Evolutionary conservation across 2,888 invertebrate species (phyloP).

Genomic region (Anticlea derivata): DNA sequence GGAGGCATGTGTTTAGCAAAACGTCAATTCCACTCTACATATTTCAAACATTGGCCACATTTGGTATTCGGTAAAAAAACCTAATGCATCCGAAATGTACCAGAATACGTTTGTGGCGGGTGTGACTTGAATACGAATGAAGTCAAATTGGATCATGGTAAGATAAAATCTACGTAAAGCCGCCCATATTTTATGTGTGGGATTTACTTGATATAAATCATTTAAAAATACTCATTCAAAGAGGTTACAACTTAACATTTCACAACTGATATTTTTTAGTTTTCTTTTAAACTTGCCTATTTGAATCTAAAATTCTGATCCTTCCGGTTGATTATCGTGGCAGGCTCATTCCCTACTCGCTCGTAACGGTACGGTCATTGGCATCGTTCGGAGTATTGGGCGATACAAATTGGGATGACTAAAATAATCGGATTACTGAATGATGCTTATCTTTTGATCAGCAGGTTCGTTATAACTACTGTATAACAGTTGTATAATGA

Average conservation of each 20-base stretch:
- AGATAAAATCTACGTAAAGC: conserved; percentile 62
- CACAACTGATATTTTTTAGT: no score
- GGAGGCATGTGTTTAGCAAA: conserved; percentile 28
- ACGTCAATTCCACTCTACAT: conserved; percentile 38
- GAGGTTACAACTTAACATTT: no score
- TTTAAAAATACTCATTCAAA: background rate
- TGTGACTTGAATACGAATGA: conserved; percentile 78
- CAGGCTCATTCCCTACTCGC: background rate
- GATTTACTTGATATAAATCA: conserved; percentile 23
- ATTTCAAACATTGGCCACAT: conserved; percentile 40
- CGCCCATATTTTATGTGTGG: conserved; percentile 38
- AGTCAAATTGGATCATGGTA: conserved; percentile 72
- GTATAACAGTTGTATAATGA: no score
- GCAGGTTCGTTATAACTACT: no score
- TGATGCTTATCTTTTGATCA: no score
- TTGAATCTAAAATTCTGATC: background rate
- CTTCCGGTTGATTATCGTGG: background rate
- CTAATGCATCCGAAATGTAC: conserved; percentile 75
- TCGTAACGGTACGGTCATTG: conserved; percentile 13
- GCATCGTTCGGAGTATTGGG: background rate
- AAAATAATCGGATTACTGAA: no score
- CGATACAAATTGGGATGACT: conserved; percentile 1
- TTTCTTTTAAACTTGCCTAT: no score
- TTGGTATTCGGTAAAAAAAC: conserved; percentile 52
- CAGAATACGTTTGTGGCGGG: conserved; percentile 63